Conservation (phyloP, 2,113 vertebrate genomes). For the Cebidichthys violaceus region DNA sequence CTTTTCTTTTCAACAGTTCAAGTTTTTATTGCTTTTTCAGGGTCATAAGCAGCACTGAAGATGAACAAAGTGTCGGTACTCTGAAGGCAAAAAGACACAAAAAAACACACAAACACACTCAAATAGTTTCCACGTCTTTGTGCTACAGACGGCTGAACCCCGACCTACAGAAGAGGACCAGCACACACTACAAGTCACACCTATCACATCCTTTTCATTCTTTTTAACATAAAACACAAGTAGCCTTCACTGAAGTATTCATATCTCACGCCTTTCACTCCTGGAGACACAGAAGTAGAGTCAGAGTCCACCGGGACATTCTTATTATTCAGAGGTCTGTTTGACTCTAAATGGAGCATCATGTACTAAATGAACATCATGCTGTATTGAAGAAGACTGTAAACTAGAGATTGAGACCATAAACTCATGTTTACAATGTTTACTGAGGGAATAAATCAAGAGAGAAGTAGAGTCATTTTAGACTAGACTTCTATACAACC, state of each 20-base stretch:
- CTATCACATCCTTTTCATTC: conserved; percentile 4
- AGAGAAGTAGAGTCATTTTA: too few species aligned
- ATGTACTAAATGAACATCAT: too few species aligned
- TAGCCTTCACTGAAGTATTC: conserved; percentile 70
- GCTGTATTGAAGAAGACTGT: too few species aligned
- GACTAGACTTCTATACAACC: too few species aligned
- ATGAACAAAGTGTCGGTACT: conserved; percentile 13
- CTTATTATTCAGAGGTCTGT: too few species aligned
- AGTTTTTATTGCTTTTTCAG: conserved; percentile 57
- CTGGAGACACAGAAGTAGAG: conserved; percentile 52
- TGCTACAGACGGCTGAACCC: too few species aligned
- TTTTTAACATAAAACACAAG: conserved; percentile 70
- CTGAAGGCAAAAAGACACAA: conserved; percentile 14
- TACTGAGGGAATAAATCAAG: too few species aligned
- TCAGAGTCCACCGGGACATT: too few species aligned
- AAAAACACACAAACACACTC: not conserved
- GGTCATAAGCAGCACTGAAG: conserved; percentile 45
- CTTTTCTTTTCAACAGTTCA: conserved; percentile 1
- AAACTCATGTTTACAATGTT: too few species aligned
- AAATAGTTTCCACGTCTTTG: not conserved
- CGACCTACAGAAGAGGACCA: too few species aligned
- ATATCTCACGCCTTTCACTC: conserved; percentile 46
- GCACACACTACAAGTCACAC: conserved; percentile 2
- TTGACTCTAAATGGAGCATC: too few species aligned
- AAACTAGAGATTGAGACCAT: too few species aligned